phyloP scores from a whole-genome alignment of 2,888 invertebrate species.

The Cistogaster globosa region DNA sequence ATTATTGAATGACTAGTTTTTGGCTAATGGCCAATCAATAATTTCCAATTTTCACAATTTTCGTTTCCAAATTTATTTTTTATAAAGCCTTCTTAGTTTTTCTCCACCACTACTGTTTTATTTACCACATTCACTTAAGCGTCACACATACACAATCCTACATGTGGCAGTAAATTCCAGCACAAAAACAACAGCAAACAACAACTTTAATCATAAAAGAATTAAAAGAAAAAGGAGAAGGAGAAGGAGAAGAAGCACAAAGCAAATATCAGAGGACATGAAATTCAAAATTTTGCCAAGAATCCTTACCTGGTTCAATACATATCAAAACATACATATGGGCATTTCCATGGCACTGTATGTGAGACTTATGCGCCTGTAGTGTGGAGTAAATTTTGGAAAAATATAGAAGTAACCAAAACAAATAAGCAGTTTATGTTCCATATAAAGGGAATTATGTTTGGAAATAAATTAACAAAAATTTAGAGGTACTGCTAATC shows the following conservation, averaged over 20 bases:
- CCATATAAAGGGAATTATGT: not conserved
- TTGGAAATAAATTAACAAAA: too few relatives aligned
- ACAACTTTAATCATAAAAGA: slow-evolving; percentile 46
- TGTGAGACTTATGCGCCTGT: too few relatives aligned
- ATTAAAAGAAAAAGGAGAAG: slow-evolving; percentile 1
- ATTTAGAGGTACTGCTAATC: too few relatives aligned
- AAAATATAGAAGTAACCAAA: too few relatives aligned
- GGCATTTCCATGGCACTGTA: too few relatives aligned
- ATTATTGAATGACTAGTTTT: slow-evolving; percentile 73
- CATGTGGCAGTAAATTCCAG: slow-evolving; percentile 19
- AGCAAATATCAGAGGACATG: slow-evolving; percentile 52
- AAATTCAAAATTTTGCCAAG: slow-evolving; percentile 63
- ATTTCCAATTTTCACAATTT: slow-evolving; percentile 78
- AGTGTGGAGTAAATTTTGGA: too few relatives aligned
- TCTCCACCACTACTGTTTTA: slow-evolving; percentile 3
- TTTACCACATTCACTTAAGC: slow-evolving; percentile 58
- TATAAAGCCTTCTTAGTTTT: slow-evolving; percentile 72
- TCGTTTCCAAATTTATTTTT: not conserved
- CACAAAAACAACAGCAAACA: slow-evolving; percentile 17
- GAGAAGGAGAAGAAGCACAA: too few relatives aligned
- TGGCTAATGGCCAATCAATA: slow-evolving; percentile 81
- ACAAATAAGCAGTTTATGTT: too few relatives aligned
- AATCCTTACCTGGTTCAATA: slow-evolving; percentile 51
- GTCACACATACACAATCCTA: slow-evolving; percentile 47
- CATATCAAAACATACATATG: slow-evolving; percentile 9